Evolutionary conservation across 1,140 invertebrate genomes (phyloP), one percentile per base, ranked within the genome.

Genomic region (Apis cerana): DNA sequence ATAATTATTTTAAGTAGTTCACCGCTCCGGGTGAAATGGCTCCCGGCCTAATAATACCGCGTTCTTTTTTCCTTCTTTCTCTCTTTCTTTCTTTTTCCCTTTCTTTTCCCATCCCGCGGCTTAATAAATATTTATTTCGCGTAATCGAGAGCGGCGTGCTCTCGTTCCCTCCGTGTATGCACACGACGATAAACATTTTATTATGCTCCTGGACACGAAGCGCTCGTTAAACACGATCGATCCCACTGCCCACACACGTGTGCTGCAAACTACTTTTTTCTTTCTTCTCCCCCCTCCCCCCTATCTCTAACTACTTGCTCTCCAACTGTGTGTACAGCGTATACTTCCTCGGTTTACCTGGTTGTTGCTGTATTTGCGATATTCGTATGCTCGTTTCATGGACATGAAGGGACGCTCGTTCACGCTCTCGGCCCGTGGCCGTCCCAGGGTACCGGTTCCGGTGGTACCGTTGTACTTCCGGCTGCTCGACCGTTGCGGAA

Each of bases 371-470:
- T 93, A 94, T 87, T 95, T 95, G 79, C 92, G 91, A 71, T 94
- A 93, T 79, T 96, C 96, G 88, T 96, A 96, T n/a, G 95, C 95
- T 69, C 95, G 93, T 89, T 96, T 96, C 19, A 96, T 94, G 5
- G 95, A 94, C 70, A 96, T 95, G 89, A 96, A 96, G 12, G 96
- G 95, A 79, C 96, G 91, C 87, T 96, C 96, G 88, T 93, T 94
- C 68, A 94, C 90, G 79, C 92, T 94, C 62, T 94, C 94, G 9
- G 94, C 93, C 54, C 93, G 88, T 0, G 92, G 92, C 78, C 93
- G 88, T 43, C 90, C 91, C 15, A 91, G 72, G 23, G 92, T 82
- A 50, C 89, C 90, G 78, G 89, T 93, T 94, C 90, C 94, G 93
- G 91, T 94, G 71, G 77, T 88, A 76, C 91, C 92, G 77, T 93